A percentile compares a stretch with the other conserved stretches of the same genome.
phyloP scores from a whole-genome alignment of 2,797 vertebrate genomes.

The Selene dorsalis region DNA sequence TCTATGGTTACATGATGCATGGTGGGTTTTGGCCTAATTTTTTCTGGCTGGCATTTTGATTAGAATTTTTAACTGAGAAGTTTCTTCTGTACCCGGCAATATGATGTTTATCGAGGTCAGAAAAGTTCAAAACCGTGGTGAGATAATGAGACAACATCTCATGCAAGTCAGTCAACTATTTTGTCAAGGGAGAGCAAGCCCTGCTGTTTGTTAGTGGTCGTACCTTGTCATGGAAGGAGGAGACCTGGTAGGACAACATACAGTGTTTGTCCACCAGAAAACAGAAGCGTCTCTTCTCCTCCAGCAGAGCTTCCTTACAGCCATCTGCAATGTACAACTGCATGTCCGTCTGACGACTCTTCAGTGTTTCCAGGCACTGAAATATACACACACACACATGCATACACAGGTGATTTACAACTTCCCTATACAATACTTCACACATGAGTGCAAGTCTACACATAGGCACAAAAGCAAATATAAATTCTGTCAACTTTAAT shows the following conservation, averaged over 20 bases:
- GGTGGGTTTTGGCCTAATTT: constrained; percentile 9
- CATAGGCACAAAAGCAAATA: not conserved
- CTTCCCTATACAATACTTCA: not conserved
- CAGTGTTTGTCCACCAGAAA: constrained; percentile 99
- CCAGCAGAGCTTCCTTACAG: constrained; percentile 93
- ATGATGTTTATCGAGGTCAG: not conserved
- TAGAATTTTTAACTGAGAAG: not conserved
- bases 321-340: constrained; percentile 95
- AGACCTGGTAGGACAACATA: constrained; percentile 88
- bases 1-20: constrained; percentile 43
- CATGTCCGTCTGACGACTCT: constrained; percentile 92
- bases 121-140: not conserved
- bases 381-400: constrained; percentile 36
- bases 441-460: not conserved
- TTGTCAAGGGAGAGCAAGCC: not conserved
- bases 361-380: constrained; percentile 86
- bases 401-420: constrained; percentile 12
- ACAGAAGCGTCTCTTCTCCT: constrained; percentile 97
- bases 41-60: not conserved
- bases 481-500: not conserved
- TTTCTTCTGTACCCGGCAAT: not conserved
- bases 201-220: not conserved
- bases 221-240: constrained; percentile 92
- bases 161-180: not conserved
- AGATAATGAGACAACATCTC: not conserved